Conservation (phyloP, 1,140 invertebrate species). For the Argopecten irradians region DNA sequence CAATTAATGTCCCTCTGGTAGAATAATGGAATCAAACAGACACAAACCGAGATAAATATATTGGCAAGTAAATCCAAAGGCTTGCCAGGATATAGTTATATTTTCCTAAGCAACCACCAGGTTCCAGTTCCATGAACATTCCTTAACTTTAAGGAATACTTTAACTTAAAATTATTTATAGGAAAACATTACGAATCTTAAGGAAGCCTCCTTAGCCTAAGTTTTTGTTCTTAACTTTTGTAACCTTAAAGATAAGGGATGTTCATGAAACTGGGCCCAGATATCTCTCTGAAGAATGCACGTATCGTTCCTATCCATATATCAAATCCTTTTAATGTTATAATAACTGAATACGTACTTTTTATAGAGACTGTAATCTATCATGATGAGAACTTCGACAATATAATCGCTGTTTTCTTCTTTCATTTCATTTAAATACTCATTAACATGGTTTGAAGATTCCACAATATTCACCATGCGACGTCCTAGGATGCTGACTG, state of each 20-base stretch:
- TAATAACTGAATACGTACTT: conserved; percentile 36
- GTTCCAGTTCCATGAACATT: not conserved
- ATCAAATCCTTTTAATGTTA: no score
- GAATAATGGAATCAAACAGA: no score
- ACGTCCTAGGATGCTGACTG: not conserved
- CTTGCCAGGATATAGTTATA: no score
- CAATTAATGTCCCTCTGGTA: no score
- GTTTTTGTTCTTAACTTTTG: not conserved
- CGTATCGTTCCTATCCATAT: no score
- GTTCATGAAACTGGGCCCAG: no score
- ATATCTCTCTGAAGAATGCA: not conserved
- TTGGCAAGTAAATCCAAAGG: no score
- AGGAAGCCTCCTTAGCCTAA: not conserved
- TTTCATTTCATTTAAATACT: not conserved
- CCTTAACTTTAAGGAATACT: no score
- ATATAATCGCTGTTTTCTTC: conserved; percentile 25
- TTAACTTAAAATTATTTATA: no score
- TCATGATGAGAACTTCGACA: conserved; percentile 45
- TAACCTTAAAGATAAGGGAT: not conserved
- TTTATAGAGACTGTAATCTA: conserved; percentile 50
- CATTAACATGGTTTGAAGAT: not conserved
- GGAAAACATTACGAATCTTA: not conserved
- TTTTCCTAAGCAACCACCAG: not conserved
- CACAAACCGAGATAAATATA: no score
- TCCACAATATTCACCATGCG: not conserved